Conservation (phyloP, 2,113 vertebrate species). For the Heterocephalus glaber region DNA sequence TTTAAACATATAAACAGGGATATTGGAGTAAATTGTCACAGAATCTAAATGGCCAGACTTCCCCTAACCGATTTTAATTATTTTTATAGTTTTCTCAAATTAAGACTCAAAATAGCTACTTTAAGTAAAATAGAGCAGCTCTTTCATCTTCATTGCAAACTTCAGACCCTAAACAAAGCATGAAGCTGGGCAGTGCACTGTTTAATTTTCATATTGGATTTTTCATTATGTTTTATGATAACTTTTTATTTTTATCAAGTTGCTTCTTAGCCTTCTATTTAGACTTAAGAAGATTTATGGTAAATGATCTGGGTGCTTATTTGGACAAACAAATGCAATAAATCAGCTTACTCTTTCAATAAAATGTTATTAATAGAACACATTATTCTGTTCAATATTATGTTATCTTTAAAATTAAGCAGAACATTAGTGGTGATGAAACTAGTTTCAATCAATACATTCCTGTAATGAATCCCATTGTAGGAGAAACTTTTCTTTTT, state of each 20-base stretch:
- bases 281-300: conserved; percentile 83
- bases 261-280: conserved; percentile 80
- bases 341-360: conserved; percentile 85
- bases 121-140: conserved; percentile 61
- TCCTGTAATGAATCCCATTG: conserved; percentile 81
- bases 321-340: conserved; percentile 85
- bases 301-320: conserved; percentile 84
- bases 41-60: conserved; percentile 47
- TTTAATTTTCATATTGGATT: conserved; percentile 84
- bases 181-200: conserved; percentile 74
- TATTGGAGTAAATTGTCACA: conserved; percentile 31
- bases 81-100: conserved; percentile 61
- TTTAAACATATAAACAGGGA: conserved; percentile 26
- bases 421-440: conserved; percentile 87
- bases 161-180: conserved; percentile 76
- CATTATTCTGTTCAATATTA: conserved; percentile 87
- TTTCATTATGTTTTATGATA: conserved; percentile 82
- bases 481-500: conserved; percentile 64
- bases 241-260: conserved; percentile 82
- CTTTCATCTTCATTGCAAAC: conserved; percentile 76
- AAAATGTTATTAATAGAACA: conserved; percentile 86
- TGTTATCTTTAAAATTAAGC: conserved; percentile 88
- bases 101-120: conserved; percentile 58
- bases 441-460: conserved; percentile 85
- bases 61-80: conserved; percentile 67